phyloP scores from a whole-genome alignment of 2,113 vertebrate genomes.

The Ammodytes dubius region DNA sequence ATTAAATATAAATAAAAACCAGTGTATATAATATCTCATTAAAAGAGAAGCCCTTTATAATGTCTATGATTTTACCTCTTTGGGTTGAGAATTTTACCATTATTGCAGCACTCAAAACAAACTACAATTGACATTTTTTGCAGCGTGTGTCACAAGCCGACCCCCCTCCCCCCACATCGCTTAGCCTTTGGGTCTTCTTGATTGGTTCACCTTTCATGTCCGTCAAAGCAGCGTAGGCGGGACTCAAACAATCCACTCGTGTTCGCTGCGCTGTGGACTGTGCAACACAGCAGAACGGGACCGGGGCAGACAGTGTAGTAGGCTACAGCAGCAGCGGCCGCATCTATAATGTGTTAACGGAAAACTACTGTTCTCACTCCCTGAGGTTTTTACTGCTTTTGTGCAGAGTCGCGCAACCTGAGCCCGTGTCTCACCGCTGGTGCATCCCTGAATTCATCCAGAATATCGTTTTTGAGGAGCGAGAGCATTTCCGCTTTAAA shows the following conservation, averaged over 20 bases:
- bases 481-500: slow-evolving; percentile 4
- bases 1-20: too few species aligned
- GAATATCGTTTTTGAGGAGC: slow-evolving; percentile 17
- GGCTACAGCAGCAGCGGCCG: slow-evolving; percentile 14
- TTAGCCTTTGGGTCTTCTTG: background rate
- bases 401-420: slow-evolving; percentile 27
- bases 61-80: background rate
- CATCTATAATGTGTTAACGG: slow-evolving; percentile 40
- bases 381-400: slow-evolving; percentile 12
- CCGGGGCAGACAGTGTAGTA: slow-evolving; percentile 48
- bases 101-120: background rate
- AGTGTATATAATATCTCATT: too few species aligned
- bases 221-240: slow-evolving; percentile 70
- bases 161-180: background rate
- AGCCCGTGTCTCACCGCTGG: background rate
- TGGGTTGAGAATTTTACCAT: background rate
- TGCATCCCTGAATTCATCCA: slow-evolving; percentile 23
- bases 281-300: slow-evolving; percentile 64
- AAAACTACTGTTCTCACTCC: slow-evolving; percentile 35
- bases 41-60: too few species aligned
- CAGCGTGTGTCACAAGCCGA: slow-evolving; percentile 30
- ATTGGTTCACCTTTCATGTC: slow-evolving; percentile 71
- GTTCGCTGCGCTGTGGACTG: slow-evolving; percentile 63
- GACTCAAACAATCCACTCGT: slow-evolving; percentile 79
- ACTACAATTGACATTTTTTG: slow-evolving; percentile 46